Evolutionary conservation across 2,888 invertebrate genomes (phyloP).

Genomic region (Globia sparganii): DNA sequence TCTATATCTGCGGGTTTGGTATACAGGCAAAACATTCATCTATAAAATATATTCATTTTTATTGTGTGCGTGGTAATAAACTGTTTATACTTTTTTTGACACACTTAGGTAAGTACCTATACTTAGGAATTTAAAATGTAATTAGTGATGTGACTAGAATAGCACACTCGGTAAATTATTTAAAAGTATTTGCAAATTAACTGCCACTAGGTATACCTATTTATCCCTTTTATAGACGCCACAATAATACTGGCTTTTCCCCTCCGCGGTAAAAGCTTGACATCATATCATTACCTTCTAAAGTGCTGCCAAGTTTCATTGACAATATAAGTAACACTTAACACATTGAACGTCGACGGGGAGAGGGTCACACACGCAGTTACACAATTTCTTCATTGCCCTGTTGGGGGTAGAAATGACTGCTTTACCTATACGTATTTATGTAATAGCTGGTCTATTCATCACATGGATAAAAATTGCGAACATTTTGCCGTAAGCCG

Average conservation of each 20-base stretch:
- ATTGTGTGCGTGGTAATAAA: too few relatives aligned
- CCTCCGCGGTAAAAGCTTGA: not conserved
- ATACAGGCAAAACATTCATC: not conserved
- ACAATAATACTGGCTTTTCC: not conserved
- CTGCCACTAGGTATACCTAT: not conserved
- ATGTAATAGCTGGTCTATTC: slow-evolving; percentile 37
- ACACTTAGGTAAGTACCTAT: too few relatives aligned
- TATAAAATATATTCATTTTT: not conserved
- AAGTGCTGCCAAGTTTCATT: slow-evolving; percentile 34
- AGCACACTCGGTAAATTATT: not conserved
- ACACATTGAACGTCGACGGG: slow-evolving; percentile 28
- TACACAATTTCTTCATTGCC: slow-evolving; percentile 57
- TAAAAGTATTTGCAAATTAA: not conserved
- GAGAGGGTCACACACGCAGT: slow-evolving; percentile 35
- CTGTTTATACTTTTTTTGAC: too few relatives aligned
- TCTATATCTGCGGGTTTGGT: too few relatives aligned
- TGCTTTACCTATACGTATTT: slow-evolving; percentile 46
- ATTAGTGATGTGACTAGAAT: not conserved
- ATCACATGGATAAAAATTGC: slow-evolving; percentile 50
- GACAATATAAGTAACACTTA: slow-evolving; percentile 43
- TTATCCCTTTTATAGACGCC: not conserved
- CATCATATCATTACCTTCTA: slow-evolving; percentile 22
- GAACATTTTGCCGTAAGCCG: slow-evolving; percentile 35
- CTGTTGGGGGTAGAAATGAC: slow-evolving; percentile 47
- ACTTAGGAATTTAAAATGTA: not conserved